Conservation (phyloP, 2,888 invertebrate genomes). For the Caenorhabditis auriculariae region DNA sequence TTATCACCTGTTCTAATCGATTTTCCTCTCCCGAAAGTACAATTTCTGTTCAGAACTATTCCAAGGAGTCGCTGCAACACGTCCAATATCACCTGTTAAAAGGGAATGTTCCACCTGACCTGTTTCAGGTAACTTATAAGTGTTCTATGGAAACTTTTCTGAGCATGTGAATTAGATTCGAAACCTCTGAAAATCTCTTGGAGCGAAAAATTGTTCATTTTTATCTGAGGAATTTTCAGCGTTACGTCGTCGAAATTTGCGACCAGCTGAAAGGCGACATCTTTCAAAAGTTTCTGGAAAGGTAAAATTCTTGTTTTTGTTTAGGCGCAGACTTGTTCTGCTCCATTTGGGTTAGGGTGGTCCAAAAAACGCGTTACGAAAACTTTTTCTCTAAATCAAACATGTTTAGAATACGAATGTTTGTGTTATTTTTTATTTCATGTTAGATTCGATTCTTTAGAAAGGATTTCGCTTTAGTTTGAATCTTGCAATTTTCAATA, state of each 20-base stretch:
- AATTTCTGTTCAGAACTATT: constrained; percentile 81
- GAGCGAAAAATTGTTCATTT: background rate
- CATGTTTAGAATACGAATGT: no score
- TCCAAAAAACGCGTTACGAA: no score
- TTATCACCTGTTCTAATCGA: background rate
- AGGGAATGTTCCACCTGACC: constrained; percentile 92
- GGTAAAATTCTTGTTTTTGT: constrained; percentile 12
- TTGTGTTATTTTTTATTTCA: no score
- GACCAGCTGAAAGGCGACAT: constrained; percentile 93
- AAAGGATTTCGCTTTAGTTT: no score
- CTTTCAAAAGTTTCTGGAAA: constrained; percentile 92
- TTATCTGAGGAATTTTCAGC: constrained; percentile 72
- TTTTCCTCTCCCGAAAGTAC: background rate
- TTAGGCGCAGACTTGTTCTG: no score
- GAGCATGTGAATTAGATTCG: background rate
- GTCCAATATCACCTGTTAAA: constrained; percentile 96
- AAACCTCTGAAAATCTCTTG: no score
- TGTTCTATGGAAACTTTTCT: background rate
- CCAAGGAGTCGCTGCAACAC: constrained; percentile 92
- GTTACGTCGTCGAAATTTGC: constrained; percentile 99
- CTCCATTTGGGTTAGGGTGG: no score
- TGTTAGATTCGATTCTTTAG: no score
- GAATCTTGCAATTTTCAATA: no score
- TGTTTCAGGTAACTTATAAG: constrained; percentile 85
- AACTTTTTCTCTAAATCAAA: no score